phyloP scores from a whole-genome alignment of 2,113 vertebrate genomes.

The Sorex araneus region DNA sequence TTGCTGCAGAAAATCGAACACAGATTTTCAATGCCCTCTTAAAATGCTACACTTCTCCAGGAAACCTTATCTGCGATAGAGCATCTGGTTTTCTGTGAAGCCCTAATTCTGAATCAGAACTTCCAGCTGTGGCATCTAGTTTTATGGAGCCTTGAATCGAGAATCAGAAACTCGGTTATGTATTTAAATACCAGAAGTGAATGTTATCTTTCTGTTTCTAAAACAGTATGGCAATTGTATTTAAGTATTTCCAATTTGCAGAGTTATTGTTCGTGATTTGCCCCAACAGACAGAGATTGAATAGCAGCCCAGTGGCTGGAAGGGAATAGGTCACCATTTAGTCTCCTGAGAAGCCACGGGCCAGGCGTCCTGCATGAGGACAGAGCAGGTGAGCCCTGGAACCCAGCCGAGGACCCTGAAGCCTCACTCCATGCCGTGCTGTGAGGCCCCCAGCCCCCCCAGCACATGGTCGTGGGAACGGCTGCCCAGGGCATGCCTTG shows the following conservation, averaged over 20 bases:
- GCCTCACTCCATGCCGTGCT: background rate
- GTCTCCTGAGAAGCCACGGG: background rate
- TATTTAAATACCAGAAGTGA: constrained; percentile 66
- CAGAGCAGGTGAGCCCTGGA: background rate
- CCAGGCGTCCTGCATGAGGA: no score
- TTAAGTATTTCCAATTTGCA: constrained; percentile 72
- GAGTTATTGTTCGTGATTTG: constrained; percentile 55
- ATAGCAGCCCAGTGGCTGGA: background rate
- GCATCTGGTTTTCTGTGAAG: constrained; percentile 79
- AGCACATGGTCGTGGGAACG: background rate
- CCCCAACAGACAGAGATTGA: constrained; percentile 46
- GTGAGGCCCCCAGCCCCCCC: background rate
- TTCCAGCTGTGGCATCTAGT: constrained; percentile 79
- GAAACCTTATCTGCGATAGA: constrained; percentile 73
- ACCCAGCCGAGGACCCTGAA: background rate
- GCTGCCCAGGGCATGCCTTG: background rate
- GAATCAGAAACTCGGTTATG: constrained; percentile 69
- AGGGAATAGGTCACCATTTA: background rate
- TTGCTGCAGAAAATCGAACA: constrained; percentile 74
- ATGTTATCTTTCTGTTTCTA: constrained; percentile 68
- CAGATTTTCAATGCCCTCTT: constrained; percentile 69
- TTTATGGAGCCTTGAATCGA: constrained; percentile 72
- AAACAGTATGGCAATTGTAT: constrained; percentile 67
- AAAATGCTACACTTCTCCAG: constrained; percentile 52
- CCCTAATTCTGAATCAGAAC: constrained; percentile 76